Evolutionary conservation across 2,113 vertebrate species (phyloP), one percentile per base, ranked within the genome.

Genomic region (Probosciger aterrimus): DNA sequence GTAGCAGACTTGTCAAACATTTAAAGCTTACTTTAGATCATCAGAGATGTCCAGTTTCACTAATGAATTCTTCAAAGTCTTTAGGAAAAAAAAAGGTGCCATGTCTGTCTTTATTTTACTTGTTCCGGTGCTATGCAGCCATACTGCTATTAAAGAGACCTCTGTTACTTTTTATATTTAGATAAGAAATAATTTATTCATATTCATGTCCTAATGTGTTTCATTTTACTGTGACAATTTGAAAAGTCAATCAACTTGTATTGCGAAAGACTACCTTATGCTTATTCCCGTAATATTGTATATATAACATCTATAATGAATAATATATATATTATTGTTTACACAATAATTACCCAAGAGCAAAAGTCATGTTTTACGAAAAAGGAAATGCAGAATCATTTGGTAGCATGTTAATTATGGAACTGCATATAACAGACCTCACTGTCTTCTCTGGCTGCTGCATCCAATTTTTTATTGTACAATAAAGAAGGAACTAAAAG

Each of bases 51-150:
- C 55, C 77, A 39, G 74, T 77, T 92, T 88, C n/a, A 71, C 60
- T 94, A 80, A 86, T 20, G 52, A 86, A 28, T 68, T 24, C 68
- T 90, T 65, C 47, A 81, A 82, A 82, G 24, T 5, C 65, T 46
- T 59, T 71, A 77, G 82, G 33, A 35, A 47, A 91, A 79, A 62
- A 73, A 85, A 86, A 80, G 86, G 63, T 77, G 57, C 80, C 44
- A 33, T 75, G 46, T 78, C 71, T 92, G 59, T 71, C 63, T 78
- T 30, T 57, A 49, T 78, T 90, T 92, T 70, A 52, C 63, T 59
- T 41, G 18, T 59, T 91, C 67, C 93, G 69, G 90, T 95, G 94
- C 96, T 95, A 7, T 94, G 95, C 81, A 85, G 92, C 60, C 86
- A 63, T 88, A 12, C 64, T 88, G 85, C 62, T 63, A 17, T 97